Percentiles rank a stretch among this genome's conserved stretches.
These are phyloP conservation scores for Tachyglossus aculeatus DNA, from an alignment of 2,797 vertebrate species.

Conservation along the genomic window DNA sequence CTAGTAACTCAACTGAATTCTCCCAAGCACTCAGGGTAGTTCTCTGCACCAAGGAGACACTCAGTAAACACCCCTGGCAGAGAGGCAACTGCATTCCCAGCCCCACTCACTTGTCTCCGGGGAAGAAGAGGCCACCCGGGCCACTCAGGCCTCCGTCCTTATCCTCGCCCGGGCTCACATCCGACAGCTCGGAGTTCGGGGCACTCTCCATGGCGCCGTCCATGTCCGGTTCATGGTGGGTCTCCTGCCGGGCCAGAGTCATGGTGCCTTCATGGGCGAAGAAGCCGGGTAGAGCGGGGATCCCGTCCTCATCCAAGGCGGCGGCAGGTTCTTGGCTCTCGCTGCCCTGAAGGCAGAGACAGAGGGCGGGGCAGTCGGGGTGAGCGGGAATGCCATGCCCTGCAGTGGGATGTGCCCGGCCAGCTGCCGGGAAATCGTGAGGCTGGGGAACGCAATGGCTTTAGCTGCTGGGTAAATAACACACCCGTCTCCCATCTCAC, in stretches of 20 bases:
- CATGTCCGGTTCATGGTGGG: slow-evolving; percentile 85
- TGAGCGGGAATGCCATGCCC: too few relatives aligned
- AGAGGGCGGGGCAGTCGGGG: not conserved
- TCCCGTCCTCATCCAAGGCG: slow-evolving; percentile 81
- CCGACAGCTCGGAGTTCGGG: slow-evolving; percentile 84
- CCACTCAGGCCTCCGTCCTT: slow-evolving; percentile 79
- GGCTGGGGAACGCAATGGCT: too few relatives aligned
- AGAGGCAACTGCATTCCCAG: too few relatives aligned
- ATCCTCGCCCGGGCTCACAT: slow-evolving; percentile 74
- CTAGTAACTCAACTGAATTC: too few relatives aligned
- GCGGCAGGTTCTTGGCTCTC: slow-evolving; percentile 73
- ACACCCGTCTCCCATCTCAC: too few relatives aligned
- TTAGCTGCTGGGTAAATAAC: too few relatives aligned
- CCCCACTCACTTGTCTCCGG: slow-evolving; percentile 89
- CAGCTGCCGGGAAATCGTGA: too few relatives aligned
- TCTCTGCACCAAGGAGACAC: too few relatives aligned
- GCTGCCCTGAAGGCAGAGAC: slow-evolving; percentile 70
- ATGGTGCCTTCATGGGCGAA: slow-evolving; percentile 80
- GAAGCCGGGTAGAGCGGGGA: slow-evolving; percentile 75
- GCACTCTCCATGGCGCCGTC: slow-evolving; percentile 89
- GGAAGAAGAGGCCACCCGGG: slow-evolving; percentile 83
- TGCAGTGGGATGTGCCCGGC: too few relatives aligned
- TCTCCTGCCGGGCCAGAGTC: slow-evolving; percentile 75
- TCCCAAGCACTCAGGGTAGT: too few relatives aligned
- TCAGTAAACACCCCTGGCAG: too few relatives aligned